Base-by-base conservation (phyloP, 2,113 vertebrate species). In the Oryzias woworae region DNA sequence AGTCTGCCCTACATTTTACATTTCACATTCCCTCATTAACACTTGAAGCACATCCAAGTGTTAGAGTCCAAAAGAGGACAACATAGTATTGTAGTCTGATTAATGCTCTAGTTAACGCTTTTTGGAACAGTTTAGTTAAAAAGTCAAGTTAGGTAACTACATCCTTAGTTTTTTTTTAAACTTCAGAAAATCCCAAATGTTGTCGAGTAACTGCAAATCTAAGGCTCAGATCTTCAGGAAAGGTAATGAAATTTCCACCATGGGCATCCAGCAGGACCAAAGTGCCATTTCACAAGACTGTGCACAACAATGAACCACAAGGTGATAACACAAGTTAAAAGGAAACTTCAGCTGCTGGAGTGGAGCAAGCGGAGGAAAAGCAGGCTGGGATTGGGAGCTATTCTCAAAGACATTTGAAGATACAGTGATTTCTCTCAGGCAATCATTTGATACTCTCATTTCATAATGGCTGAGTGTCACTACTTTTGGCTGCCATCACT, bases 361-460 rank as follows among this genome's bases (percentile, higher is more conserved):
- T 75, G 77, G 12, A 53, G 67, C 75, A 54, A 81, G 68, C 54
- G 73, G 72, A 81, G 61, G 57, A 57, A 82, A 64, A 61, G 58
- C 46, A 74, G 52, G 69, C 53, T 46, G 68, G 62, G 65, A 75
- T 55, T 73, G 80, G 36, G 73, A 75, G 81, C 77, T 83, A 87
- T 88, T 89, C 82, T 83, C 79, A 70, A 72, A 86, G 80, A 80
- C 80, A 80, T 86, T 78, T 79, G 73, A 84, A 79, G 86, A 90
- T 87, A 86, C 54, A 57, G 53, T 83, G 88, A 82, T 89, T 85
- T 88, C 73, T 86, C 61, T 44, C 65, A 74, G 77, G 73, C 83
- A 87, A 86, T 90, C 87, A 86, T 89, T 82, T 81, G 83, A 86
- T 81, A 79, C 62, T 80, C 80, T 86, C 76, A 53, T 79, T 73